Evolutionary conservation across 2,888 invertebrate genomes (phyloP), one percentile per base, ranked within the genome.

Genomic region (Esperia sulphurella): DNA sequence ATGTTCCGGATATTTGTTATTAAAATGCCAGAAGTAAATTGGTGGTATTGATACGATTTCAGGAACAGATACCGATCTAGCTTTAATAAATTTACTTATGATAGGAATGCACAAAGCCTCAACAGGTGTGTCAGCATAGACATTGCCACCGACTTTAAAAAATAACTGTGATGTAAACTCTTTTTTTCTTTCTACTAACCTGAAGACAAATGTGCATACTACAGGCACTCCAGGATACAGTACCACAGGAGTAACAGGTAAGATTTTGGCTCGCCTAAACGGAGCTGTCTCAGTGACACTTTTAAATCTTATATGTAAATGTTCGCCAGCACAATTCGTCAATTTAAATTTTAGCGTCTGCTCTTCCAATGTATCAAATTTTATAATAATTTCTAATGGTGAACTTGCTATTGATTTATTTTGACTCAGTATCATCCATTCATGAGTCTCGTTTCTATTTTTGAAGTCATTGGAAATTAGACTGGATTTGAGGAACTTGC

Each of bases 151-250:
- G 35, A 81, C 65, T 69, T 59, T 79, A 55, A 86, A 86, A 65
- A 60, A 71, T 44, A 87, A 53, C 6, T 55, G 54, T 6, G 77
- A 60, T 9, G 52, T 40, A 54, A 83, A 76, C 8, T 71, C 66
- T n/a, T 64, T 54, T 39, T 57, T 38, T 37, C 57, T 59, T 57
- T 64, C 58, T 10, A 39, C 30, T 12, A 84, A 61, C 51, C 55
- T 68, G 50, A 76, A 83, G 43, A 63, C 49, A n/a, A 84, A 68
- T 52, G 64, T 78, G 48, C 62, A 83, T 8, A 49, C 51, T 8
- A 59, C 57, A 41, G 77, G 44, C 49, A 86, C 56, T 5, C 88
- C 87, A 29, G 87, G 79, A 54, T 65, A 81, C 13, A 87, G 53
- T 50, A 68, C 75, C 8, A 68, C 48, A 7, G 78, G 64, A 21